Conservation (phyloP, 2,888 invertebrate species). For the Zygothrica quintamaculata region DNA sequence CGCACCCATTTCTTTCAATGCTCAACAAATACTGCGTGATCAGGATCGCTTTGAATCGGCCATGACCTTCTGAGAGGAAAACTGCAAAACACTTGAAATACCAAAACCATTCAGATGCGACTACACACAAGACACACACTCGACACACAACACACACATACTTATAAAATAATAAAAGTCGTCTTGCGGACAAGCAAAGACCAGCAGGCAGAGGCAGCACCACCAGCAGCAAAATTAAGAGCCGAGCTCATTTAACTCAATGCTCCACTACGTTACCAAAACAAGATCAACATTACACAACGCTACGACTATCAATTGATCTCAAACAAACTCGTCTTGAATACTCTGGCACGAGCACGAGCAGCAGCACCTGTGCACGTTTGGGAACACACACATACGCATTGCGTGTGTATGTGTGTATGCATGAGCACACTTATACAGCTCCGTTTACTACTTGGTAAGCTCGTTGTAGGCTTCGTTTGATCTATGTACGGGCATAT, state of each 20-base stretch:
- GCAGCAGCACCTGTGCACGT: conserved; percentile 56
- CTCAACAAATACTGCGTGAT: conserved; percentile 83
- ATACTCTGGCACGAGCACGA: conserved; percentile 51
- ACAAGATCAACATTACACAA: conserved; percentile 79
- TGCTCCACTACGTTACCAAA: conserved; percentile 77
- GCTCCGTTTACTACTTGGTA: conserved; percentile 20
- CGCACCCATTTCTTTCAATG: conserved; percentile 83
- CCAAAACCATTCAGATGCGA: conserved; percentile 67
- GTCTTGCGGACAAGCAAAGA: conserved; percentile 38
- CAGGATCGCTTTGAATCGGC: conserved; percentile 83
- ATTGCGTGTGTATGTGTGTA: conserved; percentile 10
- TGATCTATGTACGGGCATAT: conserved; percentile 34
- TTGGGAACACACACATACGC: conserved; percentile 26
- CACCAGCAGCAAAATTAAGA: conserved; percentile 61
- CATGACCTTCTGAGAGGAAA: conserved; percentile 84
- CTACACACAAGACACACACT: conserved; percentile 43
- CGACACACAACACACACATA: conserved; percentile 13
- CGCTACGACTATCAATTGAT: conserved; percentile 73
- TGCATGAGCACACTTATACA: neutral
- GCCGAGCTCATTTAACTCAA: conserved; percentile 74
- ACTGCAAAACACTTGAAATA: conserved; percentile 82
- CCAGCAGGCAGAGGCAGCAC: conserved; percentile 33
- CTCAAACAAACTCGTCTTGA: conserved; percentile 68
- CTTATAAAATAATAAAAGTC: conserved; percentile 33
- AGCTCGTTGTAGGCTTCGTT: conserved; percentile 51